These are phyloP conservation scores for Cephus pulcher DNA, from an alignment of 2,888 invertebrate species.

Conservation along the genomic window DNA sequence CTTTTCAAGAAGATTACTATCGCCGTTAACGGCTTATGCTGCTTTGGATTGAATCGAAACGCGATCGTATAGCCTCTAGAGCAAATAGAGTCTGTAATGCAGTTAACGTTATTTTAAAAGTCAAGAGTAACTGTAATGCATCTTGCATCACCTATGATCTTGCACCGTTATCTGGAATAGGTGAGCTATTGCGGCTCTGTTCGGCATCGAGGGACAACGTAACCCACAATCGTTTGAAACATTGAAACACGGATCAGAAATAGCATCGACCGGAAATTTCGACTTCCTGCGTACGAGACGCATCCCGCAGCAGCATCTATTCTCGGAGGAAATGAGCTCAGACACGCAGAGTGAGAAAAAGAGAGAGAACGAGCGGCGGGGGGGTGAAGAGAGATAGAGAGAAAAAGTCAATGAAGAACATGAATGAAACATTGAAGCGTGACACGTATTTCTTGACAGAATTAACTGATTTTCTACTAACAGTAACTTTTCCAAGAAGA, in stretches of 20 bases:
- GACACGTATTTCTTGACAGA: not conserved
- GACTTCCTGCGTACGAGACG: slow-evolving; percentile 31
- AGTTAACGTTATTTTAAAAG: not conserved
- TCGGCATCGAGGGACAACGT: slow-evolving; percentile 29
- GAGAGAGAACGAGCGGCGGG: not conserved
- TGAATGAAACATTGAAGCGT: not conserved
- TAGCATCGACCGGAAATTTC: slow-evolving; percentile 32
- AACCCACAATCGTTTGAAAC: slow-evolving; percentile 9
- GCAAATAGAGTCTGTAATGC: not conserved
- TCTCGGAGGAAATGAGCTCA: slow-evolving; percentile 20
- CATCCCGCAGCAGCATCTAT: slow-evolving; percentile 28
- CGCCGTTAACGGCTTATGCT: not conserved
- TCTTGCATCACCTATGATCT: slow-evolving; percentile 60
- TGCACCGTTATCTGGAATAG: slow-evolving; percentile 54
- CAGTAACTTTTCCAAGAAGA: not conserved
- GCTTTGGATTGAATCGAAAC: not conserved
- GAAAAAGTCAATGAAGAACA: not conserved
- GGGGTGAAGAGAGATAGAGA: no score
- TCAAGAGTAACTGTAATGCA: slow-evolving; percentile 55
- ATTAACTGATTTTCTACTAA: not conserved
- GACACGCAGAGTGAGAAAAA: not conserved
- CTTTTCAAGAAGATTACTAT: not conserved
- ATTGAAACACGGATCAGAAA: slow-evolving; percentile 22
- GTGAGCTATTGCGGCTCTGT: slow-evolving; percentile 25
- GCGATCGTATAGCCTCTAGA: not conserved